Evolutionary conservation across 2,113 vertebrate species (phyloP), one percentile per base, ranked within the genome.

Genomic region (Ailurus styani): DNA sequence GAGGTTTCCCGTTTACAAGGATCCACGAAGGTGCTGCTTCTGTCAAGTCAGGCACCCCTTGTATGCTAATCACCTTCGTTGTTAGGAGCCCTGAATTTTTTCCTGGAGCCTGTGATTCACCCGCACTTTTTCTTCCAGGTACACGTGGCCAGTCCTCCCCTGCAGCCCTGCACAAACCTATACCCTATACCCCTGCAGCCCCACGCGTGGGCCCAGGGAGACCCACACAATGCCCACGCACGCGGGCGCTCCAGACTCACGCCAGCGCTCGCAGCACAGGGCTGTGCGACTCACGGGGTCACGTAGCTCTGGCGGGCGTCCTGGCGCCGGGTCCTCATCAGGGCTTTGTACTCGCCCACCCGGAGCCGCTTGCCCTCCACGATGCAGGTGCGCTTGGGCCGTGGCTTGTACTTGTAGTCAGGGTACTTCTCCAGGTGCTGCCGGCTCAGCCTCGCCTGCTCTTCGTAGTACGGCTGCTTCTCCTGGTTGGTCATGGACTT

Each of bases 391-490:
- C 99, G 99, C 87, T 99, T 99, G 95, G 99, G 99, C 52, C 99
- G 98, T 0, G 99, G 99, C 37, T 99, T 99, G 98, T 99, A 99
- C 93, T 99, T 99, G 95, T 99, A 99, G 97, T 99, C 99, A 0
- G 99, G 99, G 93, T 99, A 99, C 40, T 99, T 99, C 98, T 99
- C 99, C 99, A 99, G 98, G 98, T 99, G 99, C 98, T 99, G 99
- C 90, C 99, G 98, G 99, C 99, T 99, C 98, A 99, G 99, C 94
- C 99, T 97, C 0, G 99, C 99, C 98, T 99, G 99, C 97, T 99
- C 99, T 97, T 99, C 99, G 0, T 99, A 99, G 98, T 99, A 99
- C 0, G 99, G 99, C 98, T 99, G 99, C 98, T 99, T 99, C 99
- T 99, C 99, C 98, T 99, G 99, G 98, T 99, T 99, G 12, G 99